Base-by-base conservation (phyloP, 2,888 invertebrate genomes). In the Tetranychus truncatus region DNA sequence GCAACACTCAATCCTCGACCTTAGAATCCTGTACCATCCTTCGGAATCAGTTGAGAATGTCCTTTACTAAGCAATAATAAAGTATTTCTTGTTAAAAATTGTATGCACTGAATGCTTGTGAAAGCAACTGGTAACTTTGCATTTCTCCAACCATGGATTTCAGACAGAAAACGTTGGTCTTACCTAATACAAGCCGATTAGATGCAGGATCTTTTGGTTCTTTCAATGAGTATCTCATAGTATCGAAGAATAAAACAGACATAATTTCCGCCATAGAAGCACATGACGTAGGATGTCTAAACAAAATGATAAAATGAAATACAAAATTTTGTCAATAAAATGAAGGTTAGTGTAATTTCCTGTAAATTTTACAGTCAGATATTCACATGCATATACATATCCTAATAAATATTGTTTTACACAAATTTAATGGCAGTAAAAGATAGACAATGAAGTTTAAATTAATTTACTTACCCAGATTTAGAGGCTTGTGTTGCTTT, bases 241-340 rank as follows among this genome's bases (percentile, higher is more conserved):
- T 92, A 84, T 96, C 88, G 88, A 97, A 99, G 86, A 99, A 99
- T 80, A 99, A 87, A 77, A 97, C 97, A 0, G 97, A 93, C 89
- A 97, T 90, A 78, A 99, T 89, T 86, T 99, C 99, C 75, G 97
- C 96, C 85, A 95, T 92, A 1, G 96, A 97, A 75, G 94, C 88
- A 84, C 96, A 96, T 90, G 96, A 96, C 87, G 96, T 95, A 79
- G 97, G 96, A 86, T 97, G 97, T 65, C 97, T 96, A 84, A 15
- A 86, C 72, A 55, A 67, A n/a, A 20, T 15, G 15, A 73, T 20
- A 21, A 44, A 44, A n/a, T 74, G 4, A 18, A n/a, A 66, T 4
- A 66, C 66, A 66, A 18, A 4, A 66, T 66, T n/a, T 18, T 15
- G 3, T 55, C 55, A 55, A 7, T 55, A 9, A n/a, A 73, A 24